phyloP scores from a whole-genome alignment of 1,140 invertebrate species.

The Drosophila persimilis region DNA sequence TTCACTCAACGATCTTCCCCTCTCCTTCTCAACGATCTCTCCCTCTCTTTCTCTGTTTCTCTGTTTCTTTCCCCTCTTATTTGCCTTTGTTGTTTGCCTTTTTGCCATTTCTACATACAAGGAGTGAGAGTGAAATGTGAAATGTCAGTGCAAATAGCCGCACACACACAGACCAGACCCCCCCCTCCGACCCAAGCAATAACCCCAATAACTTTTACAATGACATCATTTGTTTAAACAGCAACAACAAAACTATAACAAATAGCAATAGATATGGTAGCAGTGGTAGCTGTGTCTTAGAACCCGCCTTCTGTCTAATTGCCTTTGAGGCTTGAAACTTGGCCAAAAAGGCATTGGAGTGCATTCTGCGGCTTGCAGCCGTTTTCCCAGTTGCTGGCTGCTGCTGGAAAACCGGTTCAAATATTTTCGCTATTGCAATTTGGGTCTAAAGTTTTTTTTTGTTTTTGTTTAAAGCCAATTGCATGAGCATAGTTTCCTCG shows the following conservation, averaged over 20 bases:
- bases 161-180: too few relatives aligned
- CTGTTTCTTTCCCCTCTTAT: neutral
- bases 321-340: slow-evolving; percentile 23
- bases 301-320: slow-evolving; percentile 54
- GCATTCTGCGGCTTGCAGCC: slow-evolving; percentile 64
- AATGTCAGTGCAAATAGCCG: slow-evolving; percentile 56
- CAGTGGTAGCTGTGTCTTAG: neutral
- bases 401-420: slow-evolving; percentile 67
- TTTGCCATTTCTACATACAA: slow-evolving; percentile 74
- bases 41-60: slow-evolving; percentile 5
- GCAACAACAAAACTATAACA: neutral
- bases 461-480: slow-evolving; percentile 51
- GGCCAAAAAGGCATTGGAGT: slow-evolving; percentile 53
- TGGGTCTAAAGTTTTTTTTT: slow-evolving; percentile 69
- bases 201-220: slow-evolving; percentile 57
- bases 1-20: slow-evolving; percentile 9
- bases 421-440: slow-evolving; percentile 71
- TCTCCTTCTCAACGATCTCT: neutral
- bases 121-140: slow-evolving; percentile 80
- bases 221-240: slow-evolving; percentile 59
- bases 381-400: slow-evolving; percentile 46
- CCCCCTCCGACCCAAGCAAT: slow-evolving; percentile 6
- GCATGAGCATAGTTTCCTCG: slow-evolving; percentile 59
- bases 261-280: slow-evolving; percentile 1
- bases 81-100: slow-evolving; percentile 47